A percentile compares a stretch with the other conserved stretches of the same genome.
Conservation (phyloP, 2,888 invertebrate species). For the Miltochrista miniata region DNA sequence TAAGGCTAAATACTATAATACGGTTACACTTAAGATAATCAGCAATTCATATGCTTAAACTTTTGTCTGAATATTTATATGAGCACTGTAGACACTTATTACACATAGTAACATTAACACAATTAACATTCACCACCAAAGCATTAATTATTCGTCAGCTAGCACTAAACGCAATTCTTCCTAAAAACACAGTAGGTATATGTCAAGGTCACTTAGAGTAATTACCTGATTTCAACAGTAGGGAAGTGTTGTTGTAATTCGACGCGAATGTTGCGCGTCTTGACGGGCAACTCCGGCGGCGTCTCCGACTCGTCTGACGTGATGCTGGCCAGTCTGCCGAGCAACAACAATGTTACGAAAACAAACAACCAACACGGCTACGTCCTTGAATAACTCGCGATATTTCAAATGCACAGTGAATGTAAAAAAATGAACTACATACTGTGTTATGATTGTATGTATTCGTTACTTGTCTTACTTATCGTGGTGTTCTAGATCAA, state of each 20-base stretch:
- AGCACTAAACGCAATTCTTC: background rate
- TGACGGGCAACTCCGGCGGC: conserved; percentile 86
- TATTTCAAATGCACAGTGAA: conserved; percentile 22
- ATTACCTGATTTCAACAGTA: conserved; percentile 71
- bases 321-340: conserved; percentile 67
- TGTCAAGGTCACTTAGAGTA: conserved; percentile 16
- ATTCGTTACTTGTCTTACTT: conserved; percentile 12
- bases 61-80: too few relatives aligned
- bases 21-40: background rate
- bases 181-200: conserved; percentile 2
- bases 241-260: conserved; percentile 78
- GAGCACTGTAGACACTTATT: background rate
- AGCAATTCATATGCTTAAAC: background rate
- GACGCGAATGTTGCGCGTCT: conserved; percentile 77
- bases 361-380: conserved; percentile 13
- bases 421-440: conserved; percentile 16
- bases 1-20: background rate
- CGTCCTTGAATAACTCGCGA: conserved; percentile 31
- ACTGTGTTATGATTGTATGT: conserved; percentile 18
- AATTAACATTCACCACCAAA: background rate
- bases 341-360: conserved; percentile 30
- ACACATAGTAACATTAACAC: background rate
- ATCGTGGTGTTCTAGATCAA: background rate
- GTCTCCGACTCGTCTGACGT: conserved; percentile 76
- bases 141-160: conserved; percentile 1